Evolutionary conservation across 2,797 vertebrate genomes (phyloP).

Genomic region (Lepus townsendii): DNA sequence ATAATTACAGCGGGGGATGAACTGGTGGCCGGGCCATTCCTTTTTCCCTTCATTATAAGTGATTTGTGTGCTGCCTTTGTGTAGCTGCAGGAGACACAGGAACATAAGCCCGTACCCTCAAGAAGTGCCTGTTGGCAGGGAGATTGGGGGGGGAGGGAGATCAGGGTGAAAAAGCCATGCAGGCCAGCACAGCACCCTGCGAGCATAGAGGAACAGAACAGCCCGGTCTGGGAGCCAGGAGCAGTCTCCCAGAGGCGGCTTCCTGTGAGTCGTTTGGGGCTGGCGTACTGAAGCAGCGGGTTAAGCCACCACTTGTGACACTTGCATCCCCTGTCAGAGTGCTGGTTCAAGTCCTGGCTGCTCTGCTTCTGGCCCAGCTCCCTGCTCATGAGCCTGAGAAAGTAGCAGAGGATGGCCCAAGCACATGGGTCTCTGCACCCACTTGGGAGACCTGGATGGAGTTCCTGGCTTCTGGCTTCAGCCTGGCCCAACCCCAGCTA

Average conservation of each 20-base stretch:
- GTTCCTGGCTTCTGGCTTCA: too few species aligned
- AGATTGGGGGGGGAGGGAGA: not conserved
- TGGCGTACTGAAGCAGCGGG: too few species aligned
- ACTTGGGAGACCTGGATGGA: too few species aligned
- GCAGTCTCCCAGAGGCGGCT: not conserved
- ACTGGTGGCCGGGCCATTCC: slow-evolving; percentile 21
- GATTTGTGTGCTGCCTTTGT: not conserved
- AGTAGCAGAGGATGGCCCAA: too few species aligned
- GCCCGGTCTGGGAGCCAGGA: not conserved
- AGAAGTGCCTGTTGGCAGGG: not conserved
- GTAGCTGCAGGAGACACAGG: slow-evolving; percentile 42
- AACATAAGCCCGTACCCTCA: slow-evolving; percentile 8
- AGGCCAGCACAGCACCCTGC: fast-evolving
- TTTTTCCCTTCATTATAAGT: slow-evolving; percentile 41
- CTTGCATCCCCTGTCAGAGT: too few species aligned
- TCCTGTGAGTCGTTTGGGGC: not conserved
- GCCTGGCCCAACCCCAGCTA: too few species aligned
- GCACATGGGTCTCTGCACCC: too few species aligned
- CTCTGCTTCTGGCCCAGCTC: too few species aligned
- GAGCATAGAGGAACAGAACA: fast-evolving
- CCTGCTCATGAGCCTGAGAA: too few species aligned
- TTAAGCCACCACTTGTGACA: too few species aligned
- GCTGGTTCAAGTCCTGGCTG: too few species aligned
- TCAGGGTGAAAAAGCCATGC: not conserved
- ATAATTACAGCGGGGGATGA: not conserved